A percentile compares a stretch with the other conserved stretches of the same genome.
phyloP scores from a whole-genome alignment of 2,797 vertebrate species.

The Alcedo quadribrachys region DNA sequence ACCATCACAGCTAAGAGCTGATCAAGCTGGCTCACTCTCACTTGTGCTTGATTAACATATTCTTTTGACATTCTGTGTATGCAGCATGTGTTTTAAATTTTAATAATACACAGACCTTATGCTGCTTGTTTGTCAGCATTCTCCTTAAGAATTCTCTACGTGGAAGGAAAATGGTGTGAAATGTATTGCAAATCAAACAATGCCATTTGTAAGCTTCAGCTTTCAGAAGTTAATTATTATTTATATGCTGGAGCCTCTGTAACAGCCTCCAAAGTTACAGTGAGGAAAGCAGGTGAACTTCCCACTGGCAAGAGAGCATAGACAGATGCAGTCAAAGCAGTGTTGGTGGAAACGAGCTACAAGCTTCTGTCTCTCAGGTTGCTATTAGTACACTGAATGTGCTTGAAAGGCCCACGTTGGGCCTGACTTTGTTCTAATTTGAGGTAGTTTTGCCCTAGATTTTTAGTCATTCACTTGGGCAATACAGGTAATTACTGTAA shows the following conservation, averaged over 20 bases:
- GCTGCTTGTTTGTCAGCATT: constrained; percentile 43
- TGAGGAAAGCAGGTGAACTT: background rate
- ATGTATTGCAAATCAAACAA: constrained; percentile 27
- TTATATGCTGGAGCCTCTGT: constrained; percentile 6
- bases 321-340: background rate
- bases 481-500: background rate
- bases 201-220: constrained; percentile 22
- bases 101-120: constrained; percentile 61
- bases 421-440: background rate
- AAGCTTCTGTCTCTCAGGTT: background rate
- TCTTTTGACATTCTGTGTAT: constrained; percentile 58
- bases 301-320: background rate
- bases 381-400: background rate
- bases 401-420: background rate
- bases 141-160: constrained; percentile 10
- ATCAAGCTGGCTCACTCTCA: constrained; percentile 9
- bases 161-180: constrained; percentile 2
- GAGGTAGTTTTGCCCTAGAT: background rate
- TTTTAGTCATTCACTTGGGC: background rate
- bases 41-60: constrained; percentile 49
- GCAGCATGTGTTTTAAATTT: constrained; percentile 67
- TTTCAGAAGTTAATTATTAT: constrained; percentile 52
- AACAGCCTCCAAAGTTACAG: constrained; percentile 3
- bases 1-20: constrained; percentile 2
- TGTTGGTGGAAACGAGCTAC: background rate